Percentiles rank a stretch among this genome's conserved stretches.
These are phyloP conservation scores for Brachirus orientalis DNA, from an alignment of 2,113 vertebrate genomes.

Conservation along the genomic window DNA sequence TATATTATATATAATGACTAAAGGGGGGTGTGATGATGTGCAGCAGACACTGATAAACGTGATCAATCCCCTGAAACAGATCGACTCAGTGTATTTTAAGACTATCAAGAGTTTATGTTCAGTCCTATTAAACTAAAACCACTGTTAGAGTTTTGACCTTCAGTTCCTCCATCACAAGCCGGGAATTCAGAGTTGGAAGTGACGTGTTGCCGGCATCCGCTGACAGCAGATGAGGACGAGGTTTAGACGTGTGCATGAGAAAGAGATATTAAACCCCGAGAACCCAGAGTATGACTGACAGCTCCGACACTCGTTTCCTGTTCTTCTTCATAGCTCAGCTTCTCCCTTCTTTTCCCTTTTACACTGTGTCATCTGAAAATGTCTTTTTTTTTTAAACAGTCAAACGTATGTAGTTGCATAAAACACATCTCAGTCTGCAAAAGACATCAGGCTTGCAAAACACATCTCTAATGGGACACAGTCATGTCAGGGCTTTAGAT, in stretches of 20 bases:
- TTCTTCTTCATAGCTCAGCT: slow-evolving; percentile 58
- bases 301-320: slow-evolving; percentile 62
- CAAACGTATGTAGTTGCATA: slow-evolving; percentile 12
- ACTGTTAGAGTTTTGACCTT: slow-evolving; percentile 69
- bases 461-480: slow-evolving; percentile 13
- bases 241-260: slow-evolving; percentile 64
- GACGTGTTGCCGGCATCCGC: slow-evolving; percentile 61
- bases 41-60: slow-evolving; percentile 57
- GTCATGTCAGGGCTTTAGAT: slow-evolving; percentile 3
- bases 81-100: slow-evolving; percentile 58
- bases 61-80: slow-evolving; percentile 51
- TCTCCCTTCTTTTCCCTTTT: slow-evolving; percentile 36
- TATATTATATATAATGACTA: slow-evolving; percentile 54
- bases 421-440: slow-evolving; percentile 30
- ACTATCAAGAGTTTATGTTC: slow-evolving; percentile 61
- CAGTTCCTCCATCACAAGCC: slow-evolving; percentile 52
- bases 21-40: slow-evolving; percentile 36
- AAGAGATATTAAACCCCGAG: slow-evolving; percentile 71
- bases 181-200: slow-evolving; percentile 62
- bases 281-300: slow-evolving; percentile 65
- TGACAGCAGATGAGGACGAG: slow-evolving; percentile 70
- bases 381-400: slow-evolving; percentile 22
- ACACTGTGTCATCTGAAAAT: slow-evolving; percentile 58
- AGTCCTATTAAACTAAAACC: slow-evolving; percentile 54
- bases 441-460: slow-evolving; percentile 31